Conservation (phyloP, 2,797 vertebrate species). For the Leptodactylus fallax region DNA sequence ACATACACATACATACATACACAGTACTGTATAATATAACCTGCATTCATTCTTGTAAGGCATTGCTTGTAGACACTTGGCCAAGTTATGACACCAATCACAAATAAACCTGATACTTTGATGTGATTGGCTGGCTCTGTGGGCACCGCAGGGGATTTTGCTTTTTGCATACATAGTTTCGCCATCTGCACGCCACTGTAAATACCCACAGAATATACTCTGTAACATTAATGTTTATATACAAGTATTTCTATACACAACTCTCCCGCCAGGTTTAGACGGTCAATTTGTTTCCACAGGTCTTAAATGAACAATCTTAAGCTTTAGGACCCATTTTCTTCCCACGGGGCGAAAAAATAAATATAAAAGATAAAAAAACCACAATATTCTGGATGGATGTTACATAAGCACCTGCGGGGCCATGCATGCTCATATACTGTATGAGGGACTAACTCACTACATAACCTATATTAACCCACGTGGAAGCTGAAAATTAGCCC, state of each 20-base stretch:
- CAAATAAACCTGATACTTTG: background rate
- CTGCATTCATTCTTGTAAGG: background rate
- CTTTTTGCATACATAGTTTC: conserved; percentile 1
- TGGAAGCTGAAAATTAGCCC: background rate
- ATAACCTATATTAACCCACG: background rate
- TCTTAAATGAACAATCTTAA: conserved; percentile 39
- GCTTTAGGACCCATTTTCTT: conserved; percentile 30
- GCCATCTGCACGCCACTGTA: conserved; percentile 25
- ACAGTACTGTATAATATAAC: background rate
- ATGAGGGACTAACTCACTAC: background rate
- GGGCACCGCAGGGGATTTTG: background rate
- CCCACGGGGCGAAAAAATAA: conserved; percentile 27
- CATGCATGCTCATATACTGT: background rate
- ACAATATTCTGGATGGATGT: background rate
- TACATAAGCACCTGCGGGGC: background rate
- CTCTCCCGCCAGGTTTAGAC: background rate
- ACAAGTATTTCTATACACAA: conserved; percentile 4
- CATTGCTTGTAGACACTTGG: background rate
- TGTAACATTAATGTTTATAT: conserved; percentile 26
- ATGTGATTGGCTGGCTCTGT: background rate
- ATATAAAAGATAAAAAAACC: background rate
- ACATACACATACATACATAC: no score
- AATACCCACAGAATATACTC: conserved; percentile 30
- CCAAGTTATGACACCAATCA: background rate
- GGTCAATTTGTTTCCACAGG: conserved; percentile 28